phyloP scores from a whole-genome alignment of 2,888 invertebrate genomes.

The Hirtodrosophila confusa region DNA sequence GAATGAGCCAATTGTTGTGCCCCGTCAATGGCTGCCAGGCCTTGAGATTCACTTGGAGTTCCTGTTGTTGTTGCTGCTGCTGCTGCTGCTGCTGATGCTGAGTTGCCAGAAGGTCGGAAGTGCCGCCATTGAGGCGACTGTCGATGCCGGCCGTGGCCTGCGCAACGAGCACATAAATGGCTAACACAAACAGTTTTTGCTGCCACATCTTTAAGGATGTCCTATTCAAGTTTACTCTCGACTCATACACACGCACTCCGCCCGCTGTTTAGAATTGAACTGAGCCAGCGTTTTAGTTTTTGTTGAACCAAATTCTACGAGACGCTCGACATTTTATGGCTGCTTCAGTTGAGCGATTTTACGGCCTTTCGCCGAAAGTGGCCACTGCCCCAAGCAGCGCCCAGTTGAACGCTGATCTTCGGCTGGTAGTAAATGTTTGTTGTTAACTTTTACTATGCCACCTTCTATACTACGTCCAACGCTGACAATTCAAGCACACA shows the following conservation, averaged over 20 bases:
- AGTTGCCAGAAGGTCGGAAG: constrained; percentile 41
- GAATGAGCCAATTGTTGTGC: constrained; percentile 75
- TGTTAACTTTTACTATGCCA: constrained; percentile 54
- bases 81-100: constrained; percentile 31
- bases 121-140: constrained; percentile 55
- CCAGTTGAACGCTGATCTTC: constrained; percentile 30
- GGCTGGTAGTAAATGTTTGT: constrained; percentile 33
- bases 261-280: constrained; percentile 67
- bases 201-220: constrained; percentile 54
- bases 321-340: constrained; percentile 70
- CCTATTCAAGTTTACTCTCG: constrained; percentile 1
- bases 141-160: constrained; percentile 27
- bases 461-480: constrained; percentile 1
- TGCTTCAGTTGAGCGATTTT: constrained; percentile 71
- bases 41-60: constrained; percentile 58
- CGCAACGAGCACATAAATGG: constrained; percentile 45
- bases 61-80: constrained; percentile 20
- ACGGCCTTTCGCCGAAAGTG: constrained; percentile 70
- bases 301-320: constrained; percentile 54
- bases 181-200: constrained; percentile 40
- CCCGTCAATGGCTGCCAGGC: constrained; percentile 70
- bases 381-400: constrained; percentile 30
- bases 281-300: constrained; percentile 43
- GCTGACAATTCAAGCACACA: constrained; percentile 7
- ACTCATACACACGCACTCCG: constrained; percentile 40